A percentile compares a stretch with the other conserved stretches of the same genome.
phyloP scores from a whole-genome alignment of 1,140 invertebrate species.

The Calliphora vicina region DNA sequence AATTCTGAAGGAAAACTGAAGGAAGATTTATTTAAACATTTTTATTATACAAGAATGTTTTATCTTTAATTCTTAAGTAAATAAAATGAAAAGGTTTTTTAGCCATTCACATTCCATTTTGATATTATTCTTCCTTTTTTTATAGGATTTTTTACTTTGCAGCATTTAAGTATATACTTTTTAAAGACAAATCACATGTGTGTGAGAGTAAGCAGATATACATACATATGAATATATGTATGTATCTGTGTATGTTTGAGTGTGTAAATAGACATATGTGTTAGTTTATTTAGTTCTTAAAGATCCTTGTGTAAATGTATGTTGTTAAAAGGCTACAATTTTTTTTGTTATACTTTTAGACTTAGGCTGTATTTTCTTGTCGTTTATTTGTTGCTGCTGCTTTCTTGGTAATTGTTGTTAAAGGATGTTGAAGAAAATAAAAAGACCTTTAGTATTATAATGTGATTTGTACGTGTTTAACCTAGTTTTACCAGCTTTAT shows the following conservation, averaged over 20 bases:
- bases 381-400: not conserved
- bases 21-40: not conserved
- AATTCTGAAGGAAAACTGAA: too few species aligned
- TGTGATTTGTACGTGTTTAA: slow-evolving; percentile 34
- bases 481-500: not conserved
- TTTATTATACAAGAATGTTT: not conserved
- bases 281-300: not conserved
- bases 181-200: too few species aligned
- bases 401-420: not conserved
- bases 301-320: not conserved
- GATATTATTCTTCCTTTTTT: too few species aligned
- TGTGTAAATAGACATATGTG: not conserved
- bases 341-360: not conserved
- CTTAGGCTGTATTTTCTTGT: not conserved
- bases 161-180: too few species aligned
- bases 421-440: slow-evolving; percentile 11
- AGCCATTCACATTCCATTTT: too few species aligned
- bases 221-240: not conserved
- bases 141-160: not conserved
- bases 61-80: not conserved
- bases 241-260: not conserved
- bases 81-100: not conserved
- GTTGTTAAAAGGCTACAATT: not conserved
- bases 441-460: slow-evolving; percentile 16
- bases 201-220: not conserved